Percentiles rank a stretch among this genome's conserved stretches.
Evolutionary conservation across 2,888 invertebrate species (phyloP).

Genomic region (Drosophila recens): DNA sequence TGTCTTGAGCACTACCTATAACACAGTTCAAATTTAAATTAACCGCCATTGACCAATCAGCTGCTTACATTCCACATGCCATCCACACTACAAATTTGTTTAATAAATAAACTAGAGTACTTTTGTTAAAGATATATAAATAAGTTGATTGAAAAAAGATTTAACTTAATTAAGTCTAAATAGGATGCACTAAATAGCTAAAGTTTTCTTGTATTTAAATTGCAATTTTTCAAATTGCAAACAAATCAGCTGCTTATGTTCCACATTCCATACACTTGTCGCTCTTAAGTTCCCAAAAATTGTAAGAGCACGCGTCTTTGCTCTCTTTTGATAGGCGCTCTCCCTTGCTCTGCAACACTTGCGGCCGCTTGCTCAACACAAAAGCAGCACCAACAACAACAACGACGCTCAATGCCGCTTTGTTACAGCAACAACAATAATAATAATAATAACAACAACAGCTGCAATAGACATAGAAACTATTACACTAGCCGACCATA

Average conservation of each 20-base stretch:
- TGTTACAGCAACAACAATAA: constrained; percentile 54
- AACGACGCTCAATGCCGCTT: constrained; percentile 63
- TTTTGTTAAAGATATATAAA: background rate
- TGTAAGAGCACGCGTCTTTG: background rate
- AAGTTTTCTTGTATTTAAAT: too few species aligned
- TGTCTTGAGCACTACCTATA: too few species aligned
- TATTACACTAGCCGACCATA: constrained; percentile 74
- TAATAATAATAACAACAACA: constrained; percentile 51
- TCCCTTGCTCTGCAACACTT: constrained; percentile 17
- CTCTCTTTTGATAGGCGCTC: constrained; percentile 15
- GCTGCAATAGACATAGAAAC: constrained; percentile 65
- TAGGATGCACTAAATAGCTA: background rate
- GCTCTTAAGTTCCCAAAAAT: constrained; percentile 42
- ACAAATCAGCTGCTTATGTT: constrained; percentile 8
- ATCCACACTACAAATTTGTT: background rate
- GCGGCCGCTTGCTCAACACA: constrained; percentile 48
- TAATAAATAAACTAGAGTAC: too few species aligned
- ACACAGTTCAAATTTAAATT: too few species aligned
- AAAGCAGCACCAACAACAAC: constrained; percentile 40
- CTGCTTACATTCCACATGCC: background rate
- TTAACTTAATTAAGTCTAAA: background rate
- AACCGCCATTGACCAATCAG: too few species aligned
- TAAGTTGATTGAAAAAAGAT: background rate
- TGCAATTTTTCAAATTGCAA: too few species aligned
- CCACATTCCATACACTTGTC: constrained; percentile 27